Percentiles rank a stretch among this genome's conserved stretches.
These are phyloP conservation scores for Poeciliopsis presidionis DNA, from an alignment of 2,797 vertebrate species.

Conservation along the genomic window DNA sequence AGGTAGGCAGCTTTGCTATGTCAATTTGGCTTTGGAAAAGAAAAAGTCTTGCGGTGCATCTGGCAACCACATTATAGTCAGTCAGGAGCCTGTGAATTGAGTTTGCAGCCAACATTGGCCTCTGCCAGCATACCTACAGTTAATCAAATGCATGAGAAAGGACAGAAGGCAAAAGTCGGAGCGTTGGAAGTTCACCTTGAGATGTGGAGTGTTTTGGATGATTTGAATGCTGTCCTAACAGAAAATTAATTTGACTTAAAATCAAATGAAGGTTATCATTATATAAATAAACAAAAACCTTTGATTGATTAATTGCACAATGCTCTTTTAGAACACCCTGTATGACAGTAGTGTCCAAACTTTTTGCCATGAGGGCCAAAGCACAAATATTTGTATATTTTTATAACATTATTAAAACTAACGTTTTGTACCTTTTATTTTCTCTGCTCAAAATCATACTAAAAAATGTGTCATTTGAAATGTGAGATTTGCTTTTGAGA, in stretches of 20 bases:
- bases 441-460: too few relatives aligned
- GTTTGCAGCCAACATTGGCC: constrained; percentile 35
- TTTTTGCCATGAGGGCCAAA: too few relatives aligned
- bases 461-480: too few relatives aligned
- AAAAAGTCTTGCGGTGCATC: constrained; percentile 46
- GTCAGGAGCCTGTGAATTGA: constrained; percentile 38
- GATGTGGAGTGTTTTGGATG: constrained; percentile 51
- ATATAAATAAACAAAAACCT: background rate
- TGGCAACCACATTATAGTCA: constrained; percentile 67
- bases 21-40: constrained; percentile 38
- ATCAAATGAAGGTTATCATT: background rate
- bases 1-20: constrained; percentile 48
- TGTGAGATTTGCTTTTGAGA: too few relatives aligned
- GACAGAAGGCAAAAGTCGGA: constrained; percentile 40
- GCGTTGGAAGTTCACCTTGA: constrained; percentile 57
- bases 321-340: background rate
- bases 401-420: too few relatives aligned
- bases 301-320: background rate
- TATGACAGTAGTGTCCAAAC: background rate
- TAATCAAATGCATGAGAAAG: constrained; percentile 46
- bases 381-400: too few relatives aligned
- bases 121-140: constrained; percentile 54
- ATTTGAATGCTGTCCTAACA: constrained; percentile 56
- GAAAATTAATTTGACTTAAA: background rate
- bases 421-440: too few relatives aligned